phyloP scores from a whole-genome alignment of 1,140 invertebrate species.

The Drosophila arizonae region DNA sequence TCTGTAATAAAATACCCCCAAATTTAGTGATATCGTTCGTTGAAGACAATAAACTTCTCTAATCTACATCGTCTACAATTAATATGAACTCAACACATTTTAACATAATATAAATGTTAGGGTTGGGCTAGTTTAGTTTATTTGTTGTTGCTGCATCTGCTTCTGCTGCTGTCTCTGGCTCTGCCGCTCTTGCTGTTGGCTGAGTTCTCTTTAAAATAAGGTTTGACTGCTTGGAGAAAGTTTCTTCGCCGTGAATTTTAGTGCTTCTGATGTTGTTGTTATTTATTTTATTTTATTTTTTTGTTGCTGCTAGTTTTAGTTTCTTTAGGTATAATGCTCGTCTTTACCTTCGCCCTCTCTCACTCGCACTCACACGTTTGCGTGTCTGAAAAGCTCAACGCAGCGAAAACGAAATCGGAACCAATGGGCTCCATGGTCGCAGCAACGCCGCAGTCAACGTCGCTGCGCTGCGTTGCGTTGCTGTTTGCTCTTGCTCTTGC shows the following conservation, averaged over 20 bases:
- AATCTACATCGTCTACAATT: neutral
- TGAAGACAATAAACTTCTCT: too few species aligned
- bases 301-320: conserved; percentile 5
- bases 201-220: conserved; percentile 63
- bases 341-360: neutral
- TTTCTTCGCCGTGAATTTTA: conserved; percentile 63
- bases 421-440: conserved; percentile 19
- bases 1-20: too few species aligned
- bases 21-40: too few species aligned
- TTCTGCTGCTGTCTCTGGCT: conserved; percentile 4
- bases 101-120: conserved; percentile 12
- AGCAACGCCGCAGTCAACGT: conserved; percentile 9
- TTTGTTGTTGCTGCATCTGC: conserved; percentile 3
- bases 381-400: conserved; percentile 40
- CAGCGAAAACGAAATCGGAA: conserved; percentile 47
- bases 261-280: conserved; percentile 45
- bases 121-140: conserved; percentile 38
- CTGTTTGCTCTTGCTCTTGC: conserved; percentile 31
- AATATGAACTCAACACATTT: conserved; percentile 6
- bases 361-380: conserved; percentile 10
- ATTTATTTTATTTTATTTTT: conserved; percentile 24
- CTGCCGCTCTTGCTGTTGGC: conserved; percentile 8
- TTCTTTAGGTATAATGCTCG: conserved; percentile 26
- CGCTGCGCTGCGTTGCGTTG: conserved; percentile 32
- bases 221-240: conserved; percentile 59